Conservation (phyloP, 37 sponge, comb jelly and placozoan species). For the Haliclona indistincta region DNA sequence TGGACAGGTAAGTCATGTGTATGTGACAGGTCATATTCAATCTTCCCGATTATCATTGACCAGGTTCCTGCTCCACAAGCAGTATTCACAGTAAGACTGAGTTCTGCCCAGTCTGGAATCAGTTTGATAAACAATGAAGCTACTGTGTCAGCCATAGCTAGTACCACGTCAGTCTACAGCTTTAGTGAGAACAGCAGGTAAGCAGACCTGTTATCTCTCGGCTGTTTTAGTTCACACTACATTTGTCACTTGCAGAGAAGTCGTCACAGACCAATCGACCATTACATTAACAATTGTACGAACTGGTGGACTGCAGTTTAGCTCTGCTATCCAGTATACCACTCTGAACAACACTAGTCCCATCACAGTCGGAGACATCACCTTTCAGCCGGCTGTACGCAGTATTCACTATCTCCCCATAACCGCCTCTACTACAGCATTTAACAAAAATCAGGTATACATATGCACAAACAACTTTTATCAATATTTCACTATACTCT, state of each 20-base stretch:
- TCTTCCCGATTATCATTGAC: not conserved
- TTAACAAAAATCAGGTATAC: too few relatives aligned
- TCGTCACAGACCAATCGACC: conserved; percentile 17
- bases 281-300: conserved; percentile 38
- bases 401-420: conserved; percentile 34
- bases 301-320: conserved; percentile 30
- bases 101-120: conserved; percentile 15
- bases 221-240: not conserved
- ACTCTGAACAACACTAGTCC: conserved; percentile 2
- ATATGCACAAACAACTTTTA: too few relatives aligned
- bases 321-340: conserved; percentile 4
- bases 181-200: conserved; percentile 22
- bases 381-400: conserved; percentile 43
- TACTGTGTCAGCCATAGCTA: conserved; percentile 11
- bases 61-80: conserved; percentile 58
- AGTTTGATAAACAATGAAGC: not conserved
- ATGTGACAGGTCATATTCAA: not conserved
- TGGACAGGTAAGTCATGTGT: conserved; percentile 11
- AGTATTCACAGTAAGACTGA: conserved; percentile 28
- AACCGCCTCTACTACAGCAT: not conserved
- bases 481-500: too few relatives aligned
- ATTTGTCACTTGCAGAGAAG: conserved; percentile 11
- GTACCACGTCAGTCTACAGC: conserved; percentile 27
- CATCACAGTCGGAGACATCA: conserved; percentile 33
- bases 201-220: not conserved